A percentile compares a stretch with the other conserved stretches of the same genome.
phyloP scores from a whole-genome alignment of 2,113 vertebrate genomes.

The Pica pica region DNA sequence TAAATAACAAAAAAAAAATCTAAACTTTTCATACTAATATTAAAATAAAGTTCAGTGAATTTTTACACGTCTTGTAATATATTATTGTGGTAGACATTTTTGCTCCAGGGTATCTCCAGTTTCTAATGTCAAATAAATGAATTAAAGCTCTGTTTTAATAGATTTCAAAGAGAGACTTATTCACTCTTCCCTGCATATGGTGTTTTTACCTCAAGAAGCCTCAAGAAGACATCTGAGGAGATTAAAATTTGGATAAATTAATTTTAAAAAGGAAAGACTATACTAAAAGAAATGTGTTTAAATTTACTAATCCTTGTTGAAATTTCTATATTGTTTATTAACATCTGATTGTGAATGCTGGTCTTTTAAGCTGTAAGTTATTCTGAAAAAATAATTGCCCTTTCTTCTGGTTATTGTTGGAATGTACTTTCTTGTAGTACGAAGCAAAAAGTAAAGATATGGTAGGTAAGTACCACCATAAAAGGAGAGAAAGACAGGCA shows the following conservation, averaged over 20 bases:
- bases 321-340: background rate
- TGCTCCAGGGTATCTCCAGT: background rate
- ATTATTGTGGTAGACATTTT: background rate
- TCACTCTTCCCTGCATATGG: background rate
- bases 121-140: background rate
- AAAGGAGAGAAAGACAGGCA: background rate
- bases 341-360: accelerated
- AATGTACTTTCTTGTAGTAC: background rate
- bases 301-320: background rate
- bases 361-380: background rate
- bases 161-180: background rate
- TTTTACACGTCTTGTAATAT: background rate
- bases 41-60: background rate
- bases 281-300: background rate
- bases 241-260: background rate
- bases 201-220: background rate
- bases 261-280: background rate
- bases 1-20: accelerated
- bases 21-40: background rate
- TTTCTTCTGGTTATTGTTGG: background rate
- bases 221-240: background rate
- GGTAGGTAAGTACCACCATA: background rate
- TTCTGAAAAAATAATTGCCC: background rate
- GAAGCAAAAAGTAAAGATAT: background rate
- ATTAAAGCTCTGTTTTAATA: background rate